phyloP scores from a whole-genome alignment of 2,888 invertebrate species.

The Leptinotarsa tumamoca region DNA sequence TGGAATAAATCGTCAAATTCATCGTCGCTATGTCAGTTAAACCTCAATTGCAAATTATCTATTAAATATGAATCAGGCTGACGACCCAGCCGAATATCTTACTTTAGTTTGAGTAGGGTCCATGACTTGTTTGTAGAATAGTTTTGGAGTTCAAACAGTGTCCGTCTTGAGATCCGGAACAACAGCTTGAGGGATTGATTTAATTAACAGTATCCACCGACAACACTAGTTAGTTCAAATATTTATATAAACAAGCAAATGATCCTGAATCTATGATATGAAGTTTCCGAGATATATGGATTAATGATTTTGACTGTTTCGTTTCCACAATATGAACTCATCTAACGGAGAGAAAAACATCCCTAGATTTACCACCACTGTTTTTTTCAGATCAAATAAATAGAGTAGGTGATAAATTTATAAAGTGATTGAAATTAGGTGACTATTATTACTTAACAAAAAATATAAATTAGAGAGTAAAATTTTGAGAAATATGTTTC shows the following conservation, averaged over 20 bases:
- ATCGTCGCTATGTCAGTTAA: neutral
- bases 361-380: too few species aligned
- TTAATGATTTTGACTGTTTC: too few species aligned
- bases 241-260: conserved; percentile 22
- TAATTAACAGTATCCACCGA: conserved; percentile 33
- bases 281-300: neutral
- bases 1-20: neutral
- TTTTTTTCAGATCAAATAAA: too few species aligned
- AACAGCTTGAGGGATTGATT: conserved; percentile 33
- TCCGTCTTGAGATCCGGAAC: conserved; percentile 31
- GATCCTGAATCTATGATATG: neutral
- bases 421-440: too few species aligned
- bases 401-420: too few species aligned
- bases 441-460: too few species aligned
- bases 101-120: conserved; percentile 34
- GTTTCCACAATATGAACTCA: too few species aligned
- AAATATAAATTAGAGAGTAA: too few species aligned
- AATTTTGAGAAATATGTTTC: too few species aligned
- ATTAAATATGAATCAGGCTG: conserved; percentile 21
- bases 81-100: conserved; percentile 23
- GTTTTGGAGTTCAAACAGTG: conserved; percentile 35
- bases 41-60: conserved; percentile 15
- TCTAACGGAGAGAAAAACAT: too few species aligned
- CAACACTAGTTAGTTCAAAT: conserved; percentile 13
- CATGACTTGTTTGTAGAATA: conserved; percentile 32